Percentiles rank a stretch among this genome's conserved stretches.
These are phyloP conservation scores for Sinella curviseta DNA, from an alignment of 1,140 invertebrate species.

Conservation along the genomic window DNA sequence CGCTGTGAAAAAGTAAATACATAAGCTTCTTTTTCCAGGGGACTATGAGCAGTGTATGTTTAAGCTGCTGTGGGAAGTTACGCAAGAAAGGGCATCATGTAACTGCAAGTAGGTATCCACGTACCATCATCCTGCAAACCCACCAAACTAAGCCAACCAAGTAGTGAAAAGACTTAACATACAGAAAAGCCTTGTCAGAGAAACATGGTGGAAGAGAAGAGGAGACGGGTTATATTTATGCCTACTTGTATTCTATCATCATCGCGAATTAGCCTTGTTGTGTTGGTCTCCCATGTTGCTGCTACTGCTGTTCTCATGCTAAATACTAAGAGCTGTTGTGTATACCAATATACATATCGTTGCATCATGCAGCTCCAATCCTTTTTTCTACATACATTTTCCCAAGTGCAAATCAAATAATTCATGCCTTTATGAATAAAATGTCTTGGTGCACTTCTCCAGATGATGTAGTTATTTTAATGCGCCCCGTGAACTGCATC, in stretches of 20 bases:
- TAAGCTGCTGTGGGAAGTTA: conserved; percentile 18
- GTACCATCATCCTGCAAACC: background rate
- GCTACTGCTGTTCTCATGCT: too few relatives aligned
- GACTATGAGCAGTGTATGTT: too few relatives aligned
- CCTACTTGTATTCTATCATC: too few relatives aligned
- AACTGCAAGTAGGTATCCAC: too few relatives aligned
- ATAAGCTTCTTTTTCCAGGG: conserved; percentile 22
- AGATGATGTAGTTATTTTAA: background rate
- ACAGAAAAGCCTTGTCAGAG: too few relatives aligned
- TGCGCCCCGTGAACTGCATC: background rate
- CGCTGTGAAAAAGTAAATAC: conserved; percentile 19
- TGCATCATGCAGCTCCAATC: background rate
- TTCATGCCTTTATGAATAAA: conserved; percentile 36
- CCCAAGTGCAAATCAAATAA: conserved; percentile 43
- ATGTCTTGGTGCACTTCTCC: conserved; percentile 16
- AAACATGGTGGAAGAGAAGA: too few relatives aligned
- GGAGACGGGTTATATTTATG: background rate
- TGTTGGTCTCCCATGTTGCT: too few relatives aligned
- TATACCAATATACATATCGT: too few relatives aligned
- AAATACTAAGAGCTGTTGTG: too few relatives aligned
- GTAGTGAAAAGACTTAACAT: too few relatives aligned
- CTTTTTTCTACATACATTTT: background rate
- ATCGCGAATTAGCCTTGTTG: too few relatives aligned
- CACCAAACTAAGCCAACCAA: too few relatives aligned
- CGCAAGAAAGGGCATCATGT: background rate